phyloP scores from a whole-genome alignment of 2,113 vertebrate species.

The Haemorhous mexicanus region DNA sequence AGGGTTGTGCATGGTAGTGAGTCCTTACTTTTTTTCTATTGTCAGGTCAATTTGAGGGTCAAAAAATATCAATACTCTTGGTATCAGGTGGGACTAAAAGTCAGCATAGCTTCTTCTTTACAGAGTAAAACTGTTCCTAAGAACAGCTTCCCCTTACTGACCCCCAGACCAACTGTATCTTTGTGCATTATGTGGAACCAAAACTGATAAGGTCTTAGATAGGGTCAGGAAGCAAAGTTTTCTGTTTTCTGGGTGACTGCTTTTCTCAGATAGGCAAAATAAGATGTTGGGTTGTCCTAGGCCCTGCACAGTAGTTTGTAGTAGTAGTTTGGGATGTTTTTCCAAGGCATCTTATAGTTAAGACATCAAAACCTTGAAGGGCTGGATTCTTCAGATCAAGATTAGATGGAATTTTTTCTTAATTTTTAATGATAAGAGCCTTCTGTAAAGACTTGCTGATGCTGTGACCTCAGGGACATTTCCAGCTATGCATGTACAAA shows the following conservation, averaged over 20 bases:
- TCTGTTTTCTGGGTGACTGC: neutral
- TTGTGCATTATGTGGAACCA: neutral
- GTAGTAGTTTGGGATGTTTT: neutral
- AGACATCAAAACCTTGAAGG: neutral
- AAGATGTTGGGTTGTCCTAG: neutral
- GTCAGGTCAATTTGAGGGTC: neutral
- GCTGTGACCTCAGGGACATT: neutral
- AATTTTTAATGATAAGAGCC: conserved; percentile 27
- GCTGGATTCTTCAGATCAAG: neutral
- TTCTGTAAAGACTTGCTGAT: neutral
- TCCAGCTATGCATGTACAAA: neutral
- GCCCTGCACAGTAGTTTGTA: neutral
- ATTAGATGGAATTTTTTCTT: neutral
- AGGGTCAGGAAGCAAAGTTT: neutral
- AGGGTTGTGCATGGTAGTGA: neutral
- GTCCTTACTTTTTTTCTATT: neutral
- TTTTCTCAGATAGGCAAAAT: neutral
- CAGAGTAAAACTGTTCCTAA: neutral
- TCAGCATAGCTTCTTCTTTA: neutral
- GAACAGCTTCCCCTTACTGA: neutral
- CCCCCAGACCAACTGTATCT: neutral
- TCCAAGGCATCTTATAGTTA: neutral
- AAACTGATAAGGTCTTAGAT: neutral
- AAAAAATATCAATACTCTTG: neutral
- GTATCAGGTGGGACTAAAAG: neutral